Conservation (phyloP, 2,797 vertebrate species). For the Sarcophilus harrisii region DNA sequence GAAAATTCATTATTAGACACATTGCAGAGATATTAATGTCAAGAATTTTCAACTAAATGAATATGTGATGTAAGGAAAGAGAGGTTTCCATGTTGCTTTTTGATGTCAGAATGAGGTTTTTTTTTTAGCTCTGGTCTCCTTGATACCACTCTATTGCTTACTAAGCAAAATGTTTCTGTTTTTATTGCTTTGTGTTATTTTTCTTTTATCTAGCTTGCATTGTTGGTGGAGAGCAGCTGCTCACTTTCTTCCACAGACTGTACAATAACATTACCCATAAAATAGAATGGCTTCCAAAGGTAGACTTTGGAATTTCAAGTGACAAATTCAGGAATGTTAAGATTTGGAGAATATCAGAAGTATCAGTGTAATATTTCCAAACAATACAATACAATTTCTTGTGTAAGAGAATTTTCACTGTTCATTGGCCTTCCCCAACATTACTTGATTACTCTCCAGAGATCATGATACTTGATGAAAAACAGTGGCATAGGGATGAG, state of each 20-base stretch:
- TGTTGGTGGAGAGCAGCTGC: not conserved
- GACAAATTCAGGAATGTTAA: not conserved
- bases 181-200: not conserved
- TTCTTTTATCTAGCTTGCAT: not conserved
- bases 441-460: conserved; percentile 51
- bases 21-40: not conserved
- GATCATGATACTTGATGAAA: conserved; percentile 38
- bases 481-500: conserved; percentile 23
- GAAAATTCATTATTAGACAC: too few relatives aligned
- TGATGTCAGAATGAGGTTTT: not conserved
- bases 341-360: conserved; percentile 17
- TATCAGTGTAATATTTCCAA: not conserved
- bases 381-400: conserved; percentile 25
- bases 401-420: conserved; percentile 21
- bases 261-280: not conserved
- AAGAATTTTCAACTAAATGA: not conserved
- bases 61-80: not conserved
- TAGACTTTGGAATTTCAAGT: not conserved
- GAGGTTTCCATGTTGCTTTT: not conserved
- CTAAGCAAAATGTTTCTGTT: not conserved
- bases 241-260: not conserved
- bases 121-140: not conserved
- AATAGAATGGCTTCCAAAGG: not conserved
- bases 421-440: not conserved
- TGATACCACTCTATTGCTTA: not conserved